Evolutionary conservation across 2,888 invertebrate species (phyloP), one percentile per base, ranked within the genome.

Genomic region (Cheilosia scutellata): DNA sequence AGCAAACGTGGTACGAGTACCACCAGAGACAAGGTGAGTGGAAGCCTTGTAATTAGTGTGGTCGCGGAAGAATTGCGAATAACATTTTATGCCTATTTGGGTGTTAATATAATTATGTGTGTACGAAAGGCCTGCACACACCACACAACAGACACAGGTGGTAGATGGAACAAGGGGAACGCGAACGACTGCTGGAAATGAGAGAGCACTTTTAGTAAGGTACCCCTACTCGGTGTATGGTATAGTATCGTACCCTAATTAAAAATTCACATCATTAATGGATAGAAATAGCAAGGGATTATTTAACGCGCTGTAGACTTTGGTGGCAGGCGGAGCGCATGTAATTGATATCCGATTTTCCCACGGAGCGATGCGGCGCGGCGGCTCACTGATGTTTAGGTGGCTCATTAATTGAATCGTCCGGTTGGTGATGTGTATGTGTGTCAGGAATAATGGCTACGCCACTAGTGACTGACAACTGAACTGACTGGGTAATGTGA

Each of bases 231-330:
- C 29, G n/a, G 20, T 33, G 13, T 7, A 13, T 44, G 7, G 44
- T 44, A n/a, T n/a, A 16, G 53, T 53, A 71, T 63, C 16, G 77
- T 66, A 80, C 49, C 86, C 86, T 86, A 86, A 86, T 86, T 86
- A 86, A 86, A 86, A 86, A 86, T 86, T 86, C 86, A 86, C 86
- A 86, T 86, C 82, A 86, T 86, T 86, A 86, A 80, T 77, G 86
- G 86, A 71, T 44, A 62, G 63, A 65, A 58, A 57, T 68, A 68
- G 86, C 57, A 42, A 51, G 76, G 62, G 60, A 76, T 86, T 76
- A 68, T 71, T 86, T 72, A 86, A 82, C 72, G 66, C 71, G 75
- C 29, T 33, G 65, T 71, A 75, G 60, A 57, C 63, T 47, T 82
- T 76, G 76, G 53, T 71, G 75, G 84, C 84, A 80, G 80, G 68